Evolutionary conservation across 2,888 invertebrate species (phyloP).

Genomic region (Brenthis daphne): DNA sequence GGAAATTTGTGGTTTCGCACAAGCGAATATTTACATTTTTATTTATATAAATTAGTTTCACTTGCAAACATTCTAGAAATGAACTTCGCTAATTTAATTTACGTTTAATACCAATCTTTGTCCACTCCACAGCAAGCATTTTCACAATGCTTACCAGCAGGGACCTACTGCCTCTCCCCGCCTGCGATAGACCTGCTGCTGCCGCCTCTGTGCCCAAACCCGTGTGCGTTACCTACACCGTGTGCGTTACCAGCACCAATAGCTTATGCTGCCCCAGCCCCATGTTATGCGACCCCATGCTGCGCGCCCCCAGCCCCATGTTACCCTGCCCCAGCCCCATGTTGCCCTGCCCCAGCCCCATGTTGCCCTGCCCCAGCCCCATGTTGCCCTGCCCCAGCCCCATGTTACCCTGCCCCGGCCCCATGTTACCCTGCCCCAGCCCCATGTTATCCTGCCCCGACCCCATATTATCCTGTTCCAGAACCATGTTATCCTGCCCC

Average conservation of each 20-base stretch:
- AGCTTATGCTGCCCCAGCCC: constrained; percentile 38
- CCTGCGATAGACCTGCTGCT: constrained; percentile 48
- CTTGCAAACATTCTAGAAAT: no score
- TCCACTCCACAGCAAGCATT: constrained; percentile 40
- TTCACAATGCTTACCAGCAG: constrained; percentile 41
- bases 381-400: not conserved
- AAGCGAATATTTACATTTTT: no score
- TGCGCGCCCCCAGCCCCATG: constrained; percentile 10
- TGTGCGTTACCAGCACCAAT: constrained; percentile 32
- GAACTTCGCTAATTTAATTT: not conserved
- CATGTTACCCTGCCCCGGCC: constrained; percentile 37
- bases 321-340: constrained; percentile 36
- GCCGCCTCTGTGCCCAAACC: constrained; percentile 28
- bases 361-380: constrained; percentile 39
- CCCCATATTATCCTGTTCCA: constrained; percentile 6
- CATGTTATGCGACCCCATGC: constrained; percentile 14
- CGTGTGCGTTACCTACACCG: not conserved
- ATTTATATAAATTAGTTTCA: no score
- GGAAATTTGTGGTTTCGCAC: no score
- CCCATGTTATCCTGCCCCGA: not conserved
- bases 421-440: constrained; percentile 10
- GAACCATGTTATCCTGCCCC: constrained; percentile 10
- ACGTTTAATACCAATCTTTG: not conserved
- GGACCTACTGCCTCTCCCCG: constrained; percentile 38
- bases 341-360: constrained; percentile 2